Conservation (phyloP, 1,140 invertebrate species). For the Matsumurasca onukii region DNA sequence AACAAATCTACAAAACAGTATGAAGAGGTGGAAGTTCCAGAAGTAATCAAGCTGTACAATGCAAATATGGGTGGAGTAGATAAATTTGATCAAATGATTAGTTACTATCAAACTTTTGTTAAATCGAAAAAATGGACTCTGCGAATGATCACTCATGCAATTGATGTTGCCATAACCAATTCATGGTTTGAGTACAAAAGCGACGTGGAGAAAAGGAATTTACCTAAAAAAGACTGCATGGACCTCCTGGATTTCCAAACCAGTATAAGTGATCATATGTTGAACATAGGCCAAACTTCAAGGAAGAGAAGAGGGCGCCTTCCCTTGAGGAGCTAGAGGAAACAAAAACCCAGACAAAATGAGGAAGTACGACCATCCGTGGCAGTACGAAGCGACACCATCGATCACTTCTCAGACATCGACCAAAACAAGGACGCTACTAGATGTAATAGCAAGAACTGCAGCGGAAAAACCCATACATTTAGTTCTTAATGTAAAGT, state of each 20-base stretch:
- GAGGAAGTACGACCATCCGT: slow-evolving; percentile 23
- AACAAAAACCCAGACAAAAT: neutral
- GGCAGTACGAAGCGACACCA: slow-evolving; percentile 19
- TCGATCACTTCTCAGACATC: slow-evolving; percentile 31
- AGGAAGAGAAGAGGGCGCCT: slow-evolving; percentile 3
- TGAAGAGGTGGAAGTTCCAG: slow-evolving; percentile 44
- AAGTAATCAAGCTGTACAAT: slow-evolving; percentile 48
- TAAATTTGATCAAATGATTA: slow-evolving; percentile 40
- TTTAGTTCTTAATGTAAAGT: slow-evolving; percentile 33
- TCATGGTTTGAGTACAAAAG: slow-evolving; percentile 43
- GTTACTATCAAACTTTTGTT: slow-evolving; percentile 41
- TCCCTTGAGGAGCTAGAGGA: neutral
- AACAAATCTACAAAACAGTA: slow-evolving; percentile 44
- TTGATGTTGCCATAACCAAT: slow-evolving; percentile 42
- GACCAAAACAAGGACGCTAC: slow-evolving; percentile 30
- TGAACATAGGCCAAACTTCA: slow-evolving; percentile 2
- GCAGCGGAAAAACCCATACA: slow-evolving; percentile 25
- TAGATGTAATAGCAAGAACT: slow-evolving; percentile 31
- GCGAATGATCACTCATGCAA: slow-evolving; percentile 42
- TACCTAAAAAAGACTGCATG: neutral
- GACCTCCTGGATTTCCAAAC: slow-evolving; percentile 12
- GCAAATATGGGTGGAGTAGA: slow-evolving; percentile 46
- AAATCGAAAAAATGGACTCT: slow-evolving; percentile 46
- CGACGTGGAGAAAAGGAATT: slow-evolving; percentile 28
- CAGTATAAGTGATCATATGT: slow-evolving; percentile 1